Evolutionary conservation across 2,113 vertebrate species (phyloP).

Genomic region (Saimiri boliviensis): DNA sequence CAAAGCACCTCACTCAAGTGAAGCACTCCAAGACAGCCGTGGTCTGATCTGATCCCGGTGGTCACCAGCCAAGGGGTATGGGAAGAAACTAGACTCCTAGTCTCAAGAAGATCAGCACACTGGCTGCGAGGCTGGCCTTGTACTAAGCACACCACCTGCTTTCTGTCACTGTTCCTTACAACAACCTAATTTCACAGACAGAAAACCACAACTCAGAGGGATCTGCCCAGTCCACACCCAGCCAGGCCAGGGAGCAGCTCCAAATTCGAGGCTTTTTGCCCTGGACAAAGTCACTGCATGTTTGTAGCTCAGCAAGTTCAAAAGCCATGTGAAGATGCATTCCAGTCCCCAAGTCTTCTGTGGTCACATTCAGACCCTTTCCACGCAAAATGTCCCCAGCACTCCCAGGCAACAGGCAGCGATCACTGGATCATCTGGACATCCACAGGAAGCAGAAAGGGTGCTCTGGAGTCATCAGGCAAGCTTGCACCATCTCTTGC

Average conservation of each 20-base stretch:
- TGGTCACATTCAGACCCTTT: no score
- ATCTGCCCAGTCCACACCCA: not conserved
- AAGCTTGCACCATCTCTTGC: no score
- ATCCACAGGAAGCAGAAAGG: not conserved
- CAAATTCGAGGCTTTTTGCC: not conserved
- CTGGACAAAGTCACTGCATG: not conserved
- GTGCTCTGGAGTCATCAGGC: accelerated
- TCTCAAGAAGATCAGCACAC: no score
- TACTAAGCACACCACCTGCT: not conserved
- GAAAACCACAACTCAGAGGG: not conserved
- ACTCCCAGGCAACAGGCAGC: accelerated
- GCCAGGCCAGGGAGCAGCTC: not conserved
- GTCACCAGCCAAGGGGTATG: not conserved
- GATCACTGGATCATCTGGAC: accelerated
- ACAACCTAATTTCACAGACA: not conserved
- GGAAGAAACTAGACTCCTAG: not conserved
- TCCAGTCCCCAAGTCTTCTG: accelerated
- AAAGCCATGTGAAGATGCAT: not conserved
- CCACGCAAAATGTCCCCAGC: not conserved
- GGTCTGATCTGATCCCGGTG: not conserved
- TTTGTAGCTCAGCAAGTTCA: no score
- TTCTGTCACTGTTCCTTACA: not conserved
- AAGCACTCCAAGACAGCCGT: not conserved
- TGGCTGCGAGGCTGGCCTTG: accelerated
- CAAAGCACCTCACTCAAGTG: accelerated